Evolutionary conservation across 2,888 invertebrate genomes (phyloP).

Genomic region (Leistus spinibarbis): DNA sequence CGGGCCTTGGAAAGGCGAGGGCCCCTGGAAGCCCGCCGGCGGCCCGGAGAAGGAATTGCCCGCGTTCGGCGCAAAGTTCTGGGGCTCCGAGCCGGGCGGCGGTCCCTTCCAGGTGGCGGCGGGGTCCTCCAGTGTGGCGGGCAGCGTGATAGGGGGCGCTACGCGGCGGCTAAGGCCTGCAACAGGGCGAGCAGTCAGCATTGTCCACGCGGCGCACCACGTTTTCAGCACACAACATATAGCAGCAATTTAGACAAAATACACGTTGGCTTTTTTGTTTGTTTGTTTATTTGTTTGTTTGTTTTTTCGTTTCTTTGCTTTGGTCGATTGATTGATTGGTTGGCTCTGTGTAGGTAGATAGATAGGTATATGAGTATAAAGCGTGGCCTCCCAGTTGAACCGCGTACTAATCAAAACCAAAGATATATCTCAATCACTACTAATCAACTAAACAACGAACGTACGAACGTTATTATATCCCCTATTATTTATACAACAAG

Average conservation of each 20-base stretch:
- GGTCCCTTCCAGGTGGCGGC: constrained; percentile 81
- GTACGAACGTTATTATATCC: too few species aligned
- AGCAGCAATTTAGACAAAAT: background rate
- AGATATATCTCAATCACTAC: background rate
- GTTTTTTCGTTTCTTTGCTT: background rate
- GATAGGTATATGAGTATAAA: background rate
- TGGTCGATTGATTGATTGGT: background rate
- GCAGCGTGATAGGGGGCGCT: constrained; percentile 68
- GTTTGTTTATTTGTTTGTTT: background rate
- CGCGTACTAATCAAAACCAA: background rate
- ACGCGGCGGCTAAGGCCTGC: constrained; percentile 85
- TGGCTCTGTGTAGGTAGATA: background rate
- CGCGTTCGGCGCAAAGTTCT: constrained; percentile 68
- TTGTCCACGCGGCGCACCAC: constrained; percentile 40
- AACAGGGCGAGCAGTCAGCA: constrained; percentile 48
- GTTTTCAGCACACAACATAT: constrained; percentile 1
- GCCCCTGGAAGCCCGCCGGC: constrained; percentile 61
- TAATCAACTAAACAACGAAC: background rate
- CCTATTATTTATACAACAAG: too few species aligned
- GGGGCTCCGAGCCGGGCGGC: constrained; percentile 68
- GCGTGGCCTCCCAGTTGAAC: background rate
- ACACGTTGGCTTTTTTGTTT: background rate
- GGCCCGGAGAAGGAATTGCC: constrained; percentile 68
- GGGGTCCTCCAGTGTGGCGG: constrained; percentile 77
- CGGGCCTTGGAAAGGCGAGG: constrained; percentile 68